Base-by-base conservation (phyloP, 2,797 vertebrate genomes). In the Enteromius argenteus region DNA sequence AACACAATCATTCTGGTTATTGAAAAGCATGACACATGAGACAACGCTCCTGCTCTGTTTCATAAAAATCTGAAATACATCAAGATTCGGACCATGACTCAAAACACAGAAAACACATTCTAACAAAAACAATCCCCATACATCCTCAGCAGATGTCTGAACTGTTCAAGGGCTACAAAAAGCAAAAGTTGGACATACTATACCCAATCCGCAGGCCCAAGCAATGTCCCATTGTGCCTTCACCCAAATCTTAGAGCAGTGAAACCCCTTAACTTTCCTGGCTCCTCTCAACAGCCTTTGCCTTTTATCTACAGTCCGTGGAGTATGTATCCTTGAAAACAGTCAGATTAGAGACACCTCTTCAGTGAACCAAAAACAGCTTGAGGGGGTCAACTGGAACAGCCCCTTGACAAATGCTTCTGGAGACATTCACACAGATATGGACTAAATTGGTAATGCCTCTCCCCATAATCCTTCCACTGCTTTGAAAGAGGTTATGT, bases 131-230 rank as follows among this genome's bases (percentile, higher is more conserved):
- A 19, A 44, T 27, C 15, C 17, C 8, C 37, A 27, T 27, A 62
- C 15, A 49, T 79, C 39, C 39, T 30, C 23, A 62, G 8, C 11
- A 21, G 23, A 79, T 42, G 11, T 44, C n/a, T 42, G 37, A 77
- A 80, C 11, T 14, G 3, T 23, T 62, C 68, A 72, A 88, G 66
- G 62, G 19, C 27, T 5, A 51, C 77, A 37, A 67, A 42, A 44
- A 37, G 17, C 14, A 5, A 73, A 85, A 87, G 77, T 30, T 67
- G 84, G 80, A 91, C 92, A 92, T 91, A 92, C 92, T 90, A 89
- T 95, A 95, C 95, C 94, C 94, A 91, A 91, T 94, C 87, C 90
- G 92, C 89, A 95, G 93, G 90, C 93, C 93, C 93, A 95, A 93
- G 91, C 94, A 95, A 91, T 95, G 95, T 91, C 94, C 94, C 94